Base-by-base conservation (phyloP, 1,140 invertebrate species). In the Papilio dardanus region DNA sequence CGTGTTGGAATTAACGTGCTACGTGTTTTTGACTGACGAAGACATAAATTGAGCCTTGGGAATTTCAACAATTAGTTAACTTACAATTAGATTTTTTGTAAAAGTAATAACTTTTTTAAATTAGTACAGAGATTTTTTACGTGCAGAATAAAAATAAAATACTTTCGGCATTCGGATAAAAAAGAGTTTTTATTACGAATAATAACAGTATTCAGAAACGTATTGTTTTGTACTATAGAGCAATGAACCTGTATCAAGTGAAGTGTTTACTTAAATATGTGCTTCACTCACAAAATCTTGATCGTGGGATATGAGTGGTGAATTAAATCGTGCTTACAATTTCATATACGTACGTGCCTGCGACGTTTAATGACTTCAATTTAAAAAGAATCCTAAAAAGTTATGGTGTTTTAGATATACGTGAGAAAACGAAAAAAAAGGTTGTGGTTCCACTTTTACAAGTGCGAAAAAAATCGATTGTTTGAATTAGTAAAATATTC, bases 221-320 rank as follows among this genome's bases (percentile, higher is more conserved):
- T 46, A 46, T 46, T n/a, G 16, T 42, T 46, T 19, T 42, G 40
- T 42, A 46, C 42, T n/a, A 30, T 66, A 16, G 65, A 66, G 30
- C 65, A 66, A 66, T 66, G 30, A 66, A 33, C 30, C 16, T 31
- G 14, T n/a, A 33, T 66, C 16, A 66, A 31, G 2, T 66, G 1
- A 46, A n/a, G 10, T 66, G 30, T 66, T 66, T 66, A 35, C 65
- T 30, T 66, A 66, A 66, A 31, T 16, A 33, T 7, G 6, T 2
- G 65, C 28, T 16, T 65, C 3, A n/a, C 16, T 31, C 16, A 35
- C 65, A 66, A 66, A n/a, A 66, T 66, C 28, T 66, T 66, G 65
- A 66, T n/a, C 16, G 30, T n/a, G 28, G 12, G 16, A 31, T 16
- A 66, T 31, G 65, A 30, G 1, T 66, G 16, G 65, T n/a, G 28